Percentiles rank a stretch among this genome's conserved stretches.
Evolutionary conservation across 2,888 invertebrate species (phyloP).

Genomic region (Xestia c-nigrum): DNA sequence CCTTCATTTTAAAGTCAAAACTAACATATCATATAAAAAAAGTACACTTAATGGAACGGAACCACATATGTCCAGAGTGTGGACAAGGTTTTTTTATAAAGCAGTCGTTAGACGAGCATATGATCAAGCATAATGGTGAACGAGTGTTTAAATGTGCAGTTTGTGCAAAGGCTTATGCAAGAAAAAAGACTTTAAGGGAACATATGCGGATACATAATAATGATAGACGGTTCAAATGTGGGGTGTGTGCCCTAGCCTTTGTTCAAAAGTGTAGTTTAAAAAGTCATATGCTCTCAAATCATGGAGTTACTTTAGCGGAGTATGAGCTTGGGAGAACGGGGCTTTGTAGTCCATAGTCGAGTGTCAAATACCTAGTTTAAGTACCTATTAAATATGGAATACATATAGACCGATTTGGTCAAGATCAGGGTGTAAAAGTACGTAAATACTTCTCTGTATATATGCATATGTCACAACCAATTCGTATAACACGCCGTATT

Average conservation of each 20-base stretch:
- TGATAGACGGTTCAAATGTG: constrained; percentile 85
- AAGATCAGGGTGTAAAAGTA: too few relatives aligned
- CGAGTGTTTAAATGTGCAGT: constrained; percentile 82
- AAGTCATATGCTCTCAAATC: constrained; percentile 85
- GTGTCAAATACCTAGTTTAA: not conserved
- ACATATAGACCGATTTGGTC: too few relatives aligned
- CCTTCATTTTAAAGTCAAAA: constrained; percentile 84
- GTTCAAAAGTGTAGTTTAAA: constrained; percentile 86
- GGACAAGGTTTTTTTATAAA: constrained; percentile 86
- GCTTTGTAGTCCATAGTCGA: constrained; percentile 44
- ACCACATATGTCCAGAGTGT: constrained; percentile 84
- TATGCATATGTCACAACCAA: too few relatives aligned
- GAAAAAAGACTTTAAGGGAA: constrained; percentile 84
- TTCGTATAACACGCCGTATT: too few relatives aligned
- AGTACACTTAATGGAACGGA: constrained; percentile 85
- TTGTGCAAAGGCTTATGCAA: constrained; percentile 83
- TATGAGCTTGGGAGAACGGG: constrained; percentile 72
- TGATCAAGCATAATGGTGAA: constrained; percentile 86
- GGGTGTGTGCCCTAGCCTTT: constrained; percentile 80
- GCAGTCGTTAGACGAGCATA: constrained; percentile 84
- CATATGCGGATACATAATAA: constrained; percentile 88
- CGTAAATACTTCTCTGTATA: too few relatives aligned
- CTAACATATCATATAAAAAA: constrained; percentile 85
- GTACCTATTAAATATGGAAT: not conserved
- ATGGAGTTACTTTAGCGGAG: constrained; percentile 81